Evolutionary conservation across 2,113 vertebrate species (phyloP).

Genomic region (Probosciger aterrimus): DNA sequence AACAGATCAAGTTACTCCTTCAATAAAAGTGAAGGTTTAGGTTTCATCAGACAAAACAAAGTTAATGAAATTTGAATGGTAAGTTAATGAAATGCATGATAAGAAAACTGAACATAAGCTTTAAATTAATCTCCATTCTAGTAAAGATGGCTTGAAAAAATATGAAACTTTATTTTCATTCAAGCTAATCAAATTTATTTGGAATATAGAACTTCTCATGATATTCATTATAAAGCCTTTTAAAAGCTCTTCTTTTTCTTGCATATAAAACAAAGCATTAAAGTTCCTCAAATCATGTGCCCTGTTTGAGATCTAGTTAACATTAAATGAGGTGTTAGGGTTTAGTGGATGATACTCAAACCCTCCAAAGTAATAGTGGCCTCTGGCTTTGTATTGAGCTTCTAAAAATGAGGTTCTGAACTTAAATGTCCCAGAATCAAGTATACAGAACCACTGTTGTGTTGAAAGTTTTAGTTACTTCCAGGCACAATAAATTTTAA

Average conservation of each 20-base stretch:
- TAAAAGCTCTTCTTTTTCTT: neutral
- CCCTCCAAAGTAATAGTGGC: neutral
- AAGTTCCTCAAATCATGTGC: neutral
- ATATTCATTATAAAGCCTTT: neutral
- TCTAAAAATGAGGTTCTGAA: neutral
- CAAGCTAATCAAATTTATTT: neutral
- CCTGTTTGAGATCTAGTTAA: neutral
- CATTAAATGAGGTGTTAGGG: neutral
- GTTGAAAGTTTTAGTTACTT: neutral
- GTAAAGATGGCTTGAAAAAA: neutral
- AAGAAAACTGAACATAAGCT: neutral
- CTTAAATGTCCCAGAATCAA: neutral
- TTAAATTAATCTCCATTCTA: neutral
- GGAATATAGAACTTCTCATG: neutral
- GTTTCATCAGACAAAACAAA: neutral
- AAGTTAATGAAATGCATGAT: neutral
- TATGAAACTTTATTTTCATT: neutral
- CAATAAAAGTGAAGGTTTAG: neutral
- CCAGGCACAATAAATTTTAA: neutral
- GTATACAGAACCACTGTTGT: neutral
- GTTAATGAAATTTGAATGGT: neutral
- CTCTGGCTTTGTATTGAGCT: neutral
- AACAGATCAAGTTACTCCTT: neutral
- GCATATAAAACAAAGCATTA: neutral
- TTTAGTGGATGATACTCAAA: neutral